These are phyloP conservation scores for Catharus bicknelli DNA, from an alignment of 2,113 vertebrate genomes.

Conservation along the genomic window DNA sequence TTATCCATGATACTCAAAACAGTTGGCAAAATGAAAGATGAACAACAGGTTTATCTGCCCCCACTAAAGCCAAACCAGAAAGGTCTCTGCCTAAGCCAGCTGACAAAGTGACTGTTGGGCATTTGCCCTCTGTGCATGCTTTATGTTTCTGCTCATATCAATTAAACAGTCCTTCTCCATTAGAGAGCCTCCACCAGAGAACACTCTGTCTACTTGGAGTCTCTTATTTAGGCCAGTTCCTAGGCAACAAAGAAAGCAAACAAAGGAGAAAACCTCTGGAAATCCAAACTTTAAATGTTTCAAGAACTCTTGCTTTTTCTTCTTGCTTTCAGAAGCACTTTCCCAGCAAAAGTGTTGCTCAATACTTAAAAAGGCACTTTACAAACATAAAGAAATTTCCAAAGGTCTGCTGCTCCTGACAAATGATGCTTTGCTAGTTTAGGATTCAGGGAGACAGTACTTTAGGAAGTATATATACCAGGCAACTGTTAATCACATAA, in stretches of 20 bases:
- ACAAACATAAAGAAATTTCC: not conserved
- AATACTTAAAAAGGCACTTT: not conserved
- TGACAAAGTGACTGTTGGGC: not conserved
- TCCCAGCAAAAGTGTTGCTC: not conserved
- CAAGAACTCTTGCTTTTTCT: not conserved
- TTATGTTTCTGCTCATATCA: not conserved
- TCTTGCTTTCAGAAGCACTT: not conserved
- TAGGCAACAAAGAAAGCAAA: conserved; percentile 59
- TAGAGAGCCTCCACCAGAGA: not conserved
- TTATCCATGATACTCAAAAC: not conserved
- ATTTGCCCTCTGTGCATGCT: accelerated
- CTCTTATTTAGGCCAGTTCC: conserved; percentile 30
- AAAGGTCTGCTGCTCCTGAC: not conserved
- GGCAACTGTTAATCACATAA: not conserved
- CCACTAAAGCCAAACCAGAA: not conserved
- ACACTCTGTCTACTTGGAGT: not conserved
- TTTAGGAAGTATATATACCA: not conserved
- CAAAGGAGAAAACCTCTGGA: conserved; percentile 2
- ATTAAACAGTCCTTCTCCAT: not conserved
- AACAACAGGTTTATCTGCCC: not conserved
- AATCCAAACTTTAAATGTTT: conserved; percentile 36
- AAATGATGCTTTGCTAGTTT: not conserved
- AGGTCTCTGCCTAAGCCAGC: not conserved
- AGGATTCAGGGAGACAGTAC: not conserved
- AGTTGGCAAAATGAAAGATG: not conserved